Conservation (phyloP, 1,140 invertebrate species). For the Polypedilum vanderplanki region DNA sequence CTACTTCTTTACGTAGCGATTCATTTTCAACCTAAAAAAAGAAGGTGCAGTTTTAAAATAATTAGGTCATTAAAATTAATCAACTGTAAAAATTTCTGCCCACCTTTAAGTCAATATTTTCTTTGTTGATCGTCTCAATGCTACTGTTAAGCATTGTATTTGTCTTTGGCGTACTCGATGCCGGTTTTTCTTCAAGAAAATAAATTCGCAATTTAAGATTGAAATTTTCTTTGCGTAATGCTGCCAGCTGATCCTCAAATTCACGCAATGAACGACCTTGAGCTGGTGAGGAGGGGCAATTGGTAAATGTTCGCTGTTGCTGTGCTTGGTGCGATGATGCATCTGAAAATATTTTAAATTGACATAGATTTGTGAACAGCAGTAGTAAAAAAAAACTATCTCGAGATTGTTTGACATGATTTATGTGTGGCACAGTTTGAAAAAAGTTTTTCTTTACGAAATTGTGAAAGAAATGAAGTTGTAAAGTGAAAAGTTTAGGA, state of each 20-base stretch:
- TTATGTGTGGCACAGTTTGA: too few relatives aligned
- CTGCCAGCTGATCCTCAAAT: slow-evolving; percentile 76
- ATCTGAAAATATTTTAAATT: too few relatives aligned
- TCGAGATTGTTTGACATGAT: too few relatives aligned
- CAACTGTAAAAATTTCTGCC: slow-evolving; percentile 32
- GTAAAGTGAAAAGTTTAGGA: too few relatives aligned
- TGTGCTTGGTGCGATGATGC: too few relatives aligned
- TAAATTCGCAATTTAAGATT: slow-evolving; percentile 84
- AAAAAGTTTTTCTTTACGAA: too few relatives aligned
- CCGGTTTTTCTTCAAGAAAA: slow-evolving; percentile 69
- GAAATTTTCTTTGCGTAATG: slow-evolving; percentile 84
- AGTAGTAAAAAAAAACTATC: too few relatives aligned
- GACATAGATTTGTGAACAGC: too few relatives aligned
- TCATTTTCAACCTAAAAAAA: slow-evolving; percentile 62
- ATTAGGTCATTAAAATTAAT: slow-evolving; percentile 25
- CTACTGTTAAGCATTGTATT: slow-evolving; percentile 28
- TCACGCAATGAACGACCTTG: slow-evolving; percentile 74
- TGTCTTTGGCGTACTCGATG: slow-evolving; percentile 30
- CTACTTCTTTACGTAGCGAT: slow-evolving; percentile 65
- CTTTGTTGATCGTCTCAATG: slow-evolving; percentile 45
- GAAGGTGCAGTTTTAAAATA: background rate
- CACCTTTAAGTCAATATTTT: slow-evolving; percentile 74
- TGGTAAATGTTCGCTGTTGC: background rate
- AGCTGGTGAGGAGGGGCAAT: slow-evolving; percentile 39
- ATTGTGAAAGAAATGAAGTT: too few relatives aligned